Evolutionary conservation across 64 coral and sea anemone species (phyloP).

Genomic region (Catalaphyllia jardinei): DNA sequence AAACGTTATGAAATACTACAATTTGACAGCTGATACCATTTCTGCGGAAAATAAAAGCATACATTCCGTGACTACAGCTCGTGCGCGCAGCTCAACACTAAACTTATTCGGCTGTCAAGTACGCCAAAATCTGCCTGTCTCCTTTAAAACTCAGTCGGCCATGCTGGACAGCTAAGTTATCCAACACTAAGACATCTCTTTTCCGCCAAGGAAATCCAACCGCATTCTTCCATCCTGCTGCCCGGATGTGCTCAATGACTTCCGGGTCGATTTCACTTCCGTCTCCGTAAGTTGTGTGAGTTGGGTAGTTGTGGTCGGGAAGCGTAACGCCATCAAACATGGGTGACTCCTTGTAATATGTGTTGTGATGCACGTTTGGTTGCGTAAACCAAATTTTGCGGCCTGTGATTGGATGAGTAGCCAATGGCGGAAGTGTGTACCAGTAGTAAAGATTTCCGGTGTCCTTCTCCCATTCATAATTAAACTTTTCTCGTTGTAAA

Average conservation of each 20-base stretch:
- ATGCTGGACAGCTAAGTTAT: constrained; percentile 74
- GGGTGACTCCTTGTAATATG: constrained; percentile 80
- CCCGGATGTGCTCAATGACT: constrained; percentile 77
- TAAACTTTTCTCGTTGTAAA: constrained; percentile 43
- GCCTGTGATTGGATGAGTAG: constrained; percentile 82
- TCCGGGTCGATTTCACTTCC: constrained; percentile 79
- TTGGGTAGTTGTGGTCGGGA: constrained; percentile 70
- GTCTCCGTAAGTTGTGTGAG: constrained; percentile 77
- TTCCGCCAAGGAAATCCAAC: constrained; percentile 93
- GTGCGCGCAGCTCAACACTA: too few relatives aligned
- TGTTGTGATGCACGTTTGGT: constrained; percentile 73
- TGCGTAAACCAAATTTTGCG: constrained; percentile 91
- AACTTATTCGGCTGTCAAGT: constrained; percentile 64
- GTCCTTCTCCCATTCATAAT: constrained; percentile 69
- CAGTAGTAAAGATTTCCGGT: constrained; percentile 71
- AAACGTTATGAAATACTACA: too few relatives aligned
- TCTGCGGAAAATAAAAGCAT: too few relatives aligned
- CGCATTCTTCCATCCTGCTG: constrained; percentile 73
- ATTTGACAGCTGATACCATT: too few relatives aligned
- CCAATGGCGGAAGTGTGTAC: constrained; percentile 58
- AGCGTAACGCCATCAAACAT: constrained; percentile 72
- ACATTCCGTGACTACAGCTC: too few relatives aligned
- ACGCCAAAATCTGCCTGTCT: constrained; percentile 60
- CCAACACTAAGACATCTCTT: constrained; percentile 77
- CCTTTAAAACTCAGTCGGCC: constrained; percentile 69